Percentiles rank a stretch among this genome's conserved stretches.
Conservation (phyloP, 1,140 invertebrate species). For the Leucophenga varia region DNA sequence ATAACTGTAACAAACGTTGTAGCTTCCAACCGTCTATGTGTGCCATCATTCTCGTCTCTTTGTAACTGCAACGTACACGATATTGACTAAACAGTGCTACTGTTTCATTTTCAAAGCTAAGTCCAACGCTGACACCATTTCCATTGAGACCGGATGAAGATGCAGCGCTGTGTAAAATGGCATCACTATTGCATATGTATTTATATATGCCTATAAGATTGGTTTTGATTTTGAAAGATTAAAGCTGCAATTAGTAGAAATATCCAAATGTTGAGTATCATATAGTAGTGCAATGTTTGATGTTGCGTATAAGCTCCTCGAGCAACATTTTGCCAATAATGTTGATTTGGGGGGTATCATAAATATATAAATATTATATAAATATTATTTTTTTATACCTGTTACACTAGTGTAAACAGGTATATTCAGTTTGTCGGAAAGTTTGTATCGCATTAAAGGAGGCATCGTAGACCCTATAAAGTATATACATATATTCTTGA, state of each 20-base stretch:
- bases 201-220: slow-evolving; percentile 76
- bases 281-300: slow-evolving; percentile 74
- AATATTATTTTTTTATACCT: too few relatives aligned
- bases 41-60: slow-evolving; percentile 68
- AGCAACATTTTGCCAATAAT: slow-evolving; percentile 55
- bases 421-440: too few relatives aligned
- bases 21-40: slow-evolving; percentile 65
- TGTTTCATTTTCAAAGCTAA: slow-evolving; percentile 3
- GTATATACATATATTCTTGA: too few relatives aligned
- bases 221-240: too few relatives aligned
- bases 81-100: slow-evolving; percentile 41
- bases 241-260: slow-evolving; percentile 72
- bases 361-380: too few relatives aligned
- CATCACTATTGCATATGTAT: slow-evolving; percentile 61
- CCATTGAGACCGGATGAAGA: slow-evolving; percentile 11
- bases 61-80: slow-evolving; percentile 64
- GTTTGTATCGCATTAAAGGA: too few relatives aligned
- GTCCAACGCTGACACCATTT: background rate
- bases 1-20: slow-evolving; percentile 75
- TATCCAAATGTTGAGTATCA: slow-evolving; percentile 76
- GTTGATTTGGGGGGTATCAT: too few relatives aligned
- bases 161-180: slow-evolving; percentile 10
- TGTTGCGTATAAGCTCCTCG: slow-evolving; percentile 69
- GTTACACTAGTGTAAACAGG: too few relatives aligned
- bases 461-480: too few relatives aligned